Percentiles rank a stretch among this genome's conserved stretches.
Conservation (phyloP, 2,888 invertebrate species). For the Spodoptera exigua region DNA sequence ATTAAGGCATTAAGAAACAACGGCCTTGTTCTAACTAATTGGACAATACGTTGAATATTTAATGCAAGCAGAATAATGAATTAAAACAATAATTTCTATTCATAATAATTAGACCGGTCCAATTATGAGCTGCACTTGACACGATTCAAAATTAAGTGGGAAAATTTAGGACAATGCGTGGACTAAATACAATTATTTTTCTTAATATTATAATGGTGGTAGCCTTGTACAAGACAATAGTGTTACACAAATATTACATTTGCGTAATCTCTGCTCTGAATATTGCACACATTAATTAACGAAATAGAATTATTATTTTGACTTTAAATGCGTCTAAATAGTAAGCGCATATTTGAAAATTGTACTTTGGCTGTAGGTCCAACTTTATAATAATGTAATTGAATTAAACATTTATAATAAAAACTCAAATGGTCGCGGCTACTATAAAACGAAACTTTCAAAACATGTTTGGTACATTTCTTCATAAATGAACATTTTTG, state of each 20-base stretch:
- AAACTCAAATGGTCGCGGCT: not conserved
- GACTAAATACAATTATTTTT: conserved; percentile 58
- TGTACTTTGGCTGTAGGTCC: too few relatives aligned
- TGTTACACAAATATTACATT: conserved; percentile 58
- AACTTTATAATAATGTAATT: too few relatives aligned
- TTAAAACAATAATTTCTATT: conserved; percentile 74
- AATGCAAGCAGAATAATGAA: conserved; percentile 71
- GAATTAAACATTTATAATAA: too few relatives aligned
- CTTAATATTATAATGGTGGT: conserved; percentile 52
- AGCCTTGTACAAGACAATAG: conserved; percentile 68
- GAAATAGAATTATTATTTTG: conserved; percentile 37
- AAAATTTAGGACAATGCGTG: conserved; percentile 77
- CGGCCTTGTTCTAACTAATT: conserved; percentile 77
- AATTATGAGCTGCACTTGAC: conserved; percentile 83
- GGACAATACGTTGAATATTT: conserved; percentile 65
- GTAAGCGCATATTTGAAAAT: too few relatives aligned
- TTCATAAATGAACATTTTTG: not conserved
- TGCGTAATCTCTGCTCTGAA: conserved; percentile 47
- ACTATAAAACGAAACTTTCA: not conserved
- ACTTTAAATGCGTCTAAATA: conserved; percentile 2
- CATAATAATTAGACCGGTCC: conserved; percentile 71
- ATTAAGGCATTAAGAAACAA: conserved; percentile 73
- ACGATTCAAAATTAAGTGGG: conserved; percentile 78
- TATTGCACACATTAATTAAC: conserved; percentile 56
- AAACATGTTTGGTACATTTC: too few relatives aligned